Conservation (phyloP, 2,113 vertebrate species). For the Paracanthobrama guichenoti region DNA sequence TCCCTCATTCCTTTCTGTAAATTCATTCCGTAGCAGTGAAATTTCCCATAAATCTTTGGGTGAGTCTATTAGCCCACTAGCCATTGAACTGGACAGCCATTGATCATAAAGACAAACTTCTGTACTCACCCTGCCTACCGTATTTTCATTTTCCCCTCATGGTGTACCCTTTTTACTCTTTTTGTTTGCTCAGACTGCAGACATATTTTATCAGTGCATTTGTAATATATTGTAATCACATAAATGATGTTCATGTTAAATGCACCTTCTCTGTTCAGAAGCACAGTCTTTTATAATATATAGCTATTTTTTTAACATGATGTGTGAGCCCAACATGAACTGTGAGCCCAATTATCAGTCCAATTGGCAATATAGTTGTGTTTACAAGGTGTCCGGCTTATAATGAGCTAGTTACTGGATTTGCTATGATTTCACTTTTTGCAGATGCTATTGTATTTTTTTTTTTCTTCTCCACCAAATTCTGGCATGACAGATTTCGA, state of each 20-base stretch:
- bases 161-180: neutral
- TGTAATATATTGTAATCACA: too few species aligned
- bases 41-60: conserved; percentile 56
- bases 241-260: too few species aligned
- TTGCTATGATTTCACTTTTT: neutral
- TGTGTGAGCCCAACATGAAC: too few species aligned
- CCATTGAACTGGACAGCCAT: conserved; percentile 49
- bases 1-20: conserved; percentile 28
- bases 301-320: neutral
- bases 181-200: neutral
- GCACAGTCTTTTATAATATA: neutral
- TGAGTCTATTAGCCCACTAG: conserved; percentile 55
- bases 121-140: neutral
- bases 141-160: conserved; percentile 34
- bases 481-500: too few species aligned
- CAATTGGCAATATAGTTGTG: neutral
- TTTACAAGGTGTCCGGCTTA: neutral
- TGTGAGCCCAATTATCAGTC: neutral
- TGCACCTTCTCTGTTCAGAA: too few species aligned
- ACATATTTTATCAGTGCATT: neutral
- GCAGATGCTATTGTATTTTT: too few species aligned
- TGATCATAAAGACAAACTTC: conserved; percentile 57
- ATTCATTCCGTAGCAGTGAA: conserved; percentile 47
- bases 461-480: neutral
- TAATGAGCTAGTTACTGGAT: neutral